Evolutionary conservation across 2,797 vertebrate genomes (phyloP), one percentile per base, ranked within the genome.

Genomic region (Rallus crepitans): DNA sequence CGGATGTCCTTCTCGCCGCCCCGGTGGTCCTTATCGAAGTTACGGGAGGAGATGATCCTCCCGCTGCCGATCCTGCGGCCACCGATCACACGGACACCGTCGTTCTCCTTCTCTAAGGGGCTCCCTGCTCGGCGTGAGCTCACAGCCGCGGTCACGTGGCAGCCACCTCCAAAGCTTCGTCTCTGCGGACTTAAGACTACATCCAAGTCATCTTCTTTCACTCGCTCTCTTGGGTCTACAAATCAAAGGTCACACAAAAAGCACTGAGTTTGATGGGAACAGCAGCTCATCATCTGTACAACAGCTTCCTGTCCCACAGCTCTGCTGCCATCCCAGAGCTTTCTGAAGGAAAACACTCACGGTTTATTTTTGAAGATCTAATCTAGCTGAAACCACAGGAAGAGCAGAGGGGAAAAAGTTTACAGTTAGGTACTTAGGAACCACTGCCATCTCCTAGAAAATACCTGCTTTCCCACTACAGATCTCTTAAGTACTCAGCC

Each of bases 121-220:
- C 99, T 99, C 80, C 99, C 98, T 1, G 99, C 98, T 42, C 98
- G 98, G 5, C 99, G 99, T 10, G 98, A 98, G 73, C 98, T 97
- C 9, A 98, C 87, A 3, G 97, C 92, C 3, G 98, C 98, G 2
- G 97, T 98, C 64, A 99, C 99, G 3, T 99, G 99, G 86, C 99
- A 99, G 90, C 99, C 99, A 7, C 99, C 98, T 15, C 99, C 99
- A 94, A 99, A 99, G 96, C 99, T 99, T 42, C 99, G 98, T 50
- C 99, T 98, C 93, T 99, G 99, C 2, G 99, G 99, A 96, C 99
- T 99, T 69, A 99, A 97, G 68, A 99, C 97, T 33, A 99, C 99
- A 89, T 99, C 99, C 95, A 99, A 94, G 95, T 99, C 99, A 84
- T 99, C 99, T 85, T 99, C 99, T 97, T 99, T 99, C 87, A 99